These are phyloP conservation scores for Ictalurus furcatus DNA, from an alignment of 2,113 vertebrate species.

Conservation along the genomic window DNA sequence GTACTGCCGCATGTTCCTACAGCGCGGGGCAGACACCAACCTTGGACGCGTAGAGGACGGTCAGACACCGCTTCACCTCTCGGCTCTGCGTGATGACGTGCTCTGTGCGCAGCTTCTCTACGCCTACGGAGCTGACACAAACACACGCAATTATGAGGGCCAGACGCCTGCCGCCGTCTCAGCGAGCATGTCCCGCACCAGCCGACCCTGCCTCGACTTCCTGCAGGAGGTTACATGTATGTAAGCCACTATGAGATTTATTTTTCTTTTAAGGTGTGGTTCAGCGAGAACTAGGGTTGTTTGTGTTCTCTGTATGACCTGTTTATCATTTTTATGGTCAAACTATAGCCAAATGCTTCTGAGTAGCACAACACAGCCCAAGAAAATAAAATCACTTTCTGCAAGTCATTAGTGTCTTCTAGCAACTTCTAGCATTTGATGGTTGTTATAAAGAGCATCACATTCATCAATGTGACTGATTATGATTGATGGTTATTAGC, in stretches of 20 bases:
- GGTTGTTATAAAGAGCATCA: background rate
- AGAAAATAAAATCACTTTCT: background rate
- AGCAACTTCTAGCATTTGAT: background rate
- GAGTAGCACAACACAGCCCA: background rate
- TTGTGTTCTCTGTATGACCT: background rate
- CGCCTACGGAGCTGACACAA: conserved; percentile 92
- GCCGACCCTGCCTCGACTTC: conserved; percentile 96
- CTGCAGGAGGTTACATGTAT: conserved; percentile 97
- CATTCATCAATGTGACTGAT: background rate
- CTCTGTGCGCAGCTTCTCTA: conserved; percentile 94
- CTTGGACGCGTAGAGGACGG: conserved; percentile 94
- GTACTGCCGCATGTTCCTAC: conserved; percentile 98
- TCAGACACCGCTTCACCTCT: conserved; percentile 95
- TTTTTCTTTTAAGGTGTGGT: background rate
- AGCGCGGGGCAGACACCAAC: conserved; percentile 96
- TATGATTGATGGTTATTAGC: background rate
- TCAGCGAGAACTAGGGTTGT: background rate
- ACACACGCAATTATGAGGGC: conserved; percentile 95
- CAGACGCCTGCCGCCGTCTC: conserved; percentile 95
- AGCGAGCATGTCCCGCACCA: conserved; percentile 89
- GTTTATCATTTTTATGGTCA: background rate
- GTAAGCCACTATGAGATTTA: conserved; percentile 59
- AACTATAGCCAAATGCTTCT: background rate
- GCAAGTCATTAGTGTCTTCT: background rate
- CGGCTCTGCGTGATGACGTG: conserved; percentile 93